Conservation (phyloP, 2,888 invertebrate genomes). For the Globia sparganii region DNA sequence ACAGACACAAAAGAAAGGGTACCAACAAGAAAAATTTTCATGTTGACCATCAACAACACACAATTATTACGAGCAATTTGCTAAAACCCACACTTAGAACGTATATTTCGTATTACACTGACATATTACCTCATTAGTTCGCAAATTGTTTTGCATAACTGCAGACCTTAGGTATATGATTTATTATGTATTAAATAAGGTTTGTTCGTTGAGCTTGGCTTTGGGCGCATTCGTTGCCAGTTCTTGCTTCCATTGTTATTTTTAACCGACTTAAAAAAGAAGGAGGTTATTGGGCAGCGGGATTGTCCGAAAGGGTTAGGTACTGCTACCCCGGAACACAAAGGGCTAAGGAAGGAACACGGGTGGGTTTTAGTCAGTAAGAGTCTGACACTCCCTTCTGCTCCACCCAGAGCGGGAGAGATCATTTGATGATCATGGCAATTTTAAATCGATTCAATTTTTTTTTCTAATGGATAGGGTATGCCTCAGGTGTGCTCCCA, state of each 20-base stretch:
- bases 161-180: constrained; percentile 51
- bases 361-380: too few relatives aligned
- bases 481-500: too few relatives aligned
- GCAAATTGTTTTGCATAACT: constrained; percentile 59
- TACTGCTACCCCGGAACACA: too few relatives aligned
- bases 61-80: constrained; percentile 39
- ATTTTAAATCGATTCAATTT: too few relatives aligned
- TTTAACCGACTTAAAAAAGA: too few relatives aligned
- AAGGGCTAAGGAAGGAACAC: too few relatives aligned
- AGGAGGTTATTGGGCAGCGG: too few relatives aligned
- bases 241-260: constrained; percentile 8
- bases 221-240: constrained; percentile 10
- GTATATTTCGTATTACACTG: constrained; percentile 42
- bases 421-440: too few relatives aligned
- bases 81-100: constrained; percentile 60
- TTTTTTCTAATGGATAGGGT: too few relatives aligned
- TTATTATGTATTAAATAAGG: constrained; percentile 54
- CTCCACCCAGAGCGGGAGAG: too few relatives aligned
- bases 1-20: constrained; percentile 41
- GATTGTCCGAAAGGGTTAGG: too few relatives aligned
- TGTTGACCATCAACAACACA: constrained; percentile 50
- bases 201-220: constrained; percentile 30
- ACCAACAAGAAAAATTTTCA: constrained; percentile 50
- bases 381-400: too few relatives aligned
- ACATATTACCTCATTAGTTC: constrained; percentile 63